Conservation (phyloP, 2,888 invertebrate genomes). For the Entomobrya proxima region DNA sequence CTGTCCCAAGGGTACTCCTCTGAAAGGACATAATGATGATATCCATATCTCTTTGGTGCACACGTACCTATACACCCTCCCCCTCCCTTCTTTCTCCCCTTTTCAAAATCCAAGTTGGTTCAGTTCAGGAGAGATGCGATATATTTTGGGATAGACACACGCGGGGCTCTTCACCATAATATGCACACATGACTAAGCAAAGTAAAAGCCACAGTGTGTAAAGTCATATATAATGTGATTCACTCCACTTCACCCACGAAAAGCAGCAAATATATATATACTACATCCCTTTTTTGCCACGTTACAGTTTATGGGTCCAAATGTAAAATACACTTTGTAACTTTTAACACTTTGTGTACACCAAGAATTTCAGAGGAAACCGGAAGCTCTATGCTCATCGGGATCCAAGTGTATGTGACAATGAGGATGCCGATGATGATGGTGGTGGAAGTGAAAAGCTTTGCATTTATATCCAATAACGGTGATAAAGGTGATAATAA, state of each 20-base stretch:
- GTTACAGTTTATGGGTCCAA: no score
- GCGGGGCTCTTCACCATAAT: background rate
- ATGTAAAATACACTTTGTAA: no score
- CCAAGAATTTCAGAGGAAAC: slow-evolving; percentile 9
- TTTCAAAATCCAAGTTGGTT: background rate
- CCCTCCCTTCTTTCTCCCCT: slow-evolving; percentile 3
- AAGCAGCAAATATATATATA: background rate
- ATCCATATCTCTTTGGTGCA: slow-evolving; percentile 48
- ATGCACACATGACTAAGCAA: slow-evolving; percentile 45
- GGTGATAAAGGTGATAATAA: background rate
- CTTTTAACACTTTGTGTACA: no score
- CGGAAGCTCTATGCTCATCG: slow-evolving; percentile 34
- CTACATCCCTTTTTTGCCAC: no score
- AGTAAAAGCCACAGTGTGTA: slow-evolving; percentile 45
- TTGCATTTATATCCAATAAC: background rate
- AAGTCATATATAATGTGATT: slow-evolving; percentile 20
- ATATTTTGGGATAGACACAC: no score
- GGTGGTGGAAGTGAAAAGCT: background rate
- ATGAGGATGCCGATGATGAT: slow-evolving; percentile 1
- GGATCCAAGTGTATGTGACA: background rate
- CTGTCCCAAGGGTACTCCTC: slow-evolving; percentile 48
- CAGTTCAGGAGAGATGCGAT: no score
- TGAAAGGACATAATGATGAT: slow-evolving; percentile 36
- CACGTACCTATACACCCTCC: background rate
- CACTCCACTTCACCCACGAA: background rate